Conservation (phyloP, 2,797 vertebrate genomes). For the Lutjanus campechanus region DNA sequence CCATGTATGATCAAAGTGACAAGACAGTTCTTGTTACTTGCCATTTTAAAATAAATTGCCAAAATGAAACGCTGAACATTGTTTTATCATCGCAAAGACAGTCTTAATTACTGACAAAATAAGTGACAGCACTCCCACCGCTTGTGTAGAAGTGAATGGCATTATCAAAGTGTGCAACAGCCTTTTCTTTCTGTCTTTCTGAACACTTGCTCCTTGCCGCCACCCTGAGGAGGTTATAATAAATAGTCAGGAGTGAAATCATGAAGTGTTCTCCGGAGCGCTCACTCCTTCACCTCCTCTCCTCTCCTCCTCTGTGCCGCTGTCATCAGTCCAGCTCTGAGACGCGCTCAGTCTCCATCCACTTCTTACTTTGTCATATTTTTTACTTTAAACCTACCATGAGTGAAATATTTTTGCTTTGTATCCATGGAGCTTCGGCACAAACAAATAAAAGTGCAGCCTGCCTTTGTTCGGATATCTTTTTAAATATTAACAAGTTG, state of each 20-base stretch:
- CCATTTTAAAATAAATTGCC: too few species aligned
- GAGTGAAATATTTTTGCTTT: slow-evolving; percentile 30
- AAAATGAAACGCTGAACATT: too few species aligned
- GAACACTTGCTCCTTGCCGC: slow-evolving; percentile 53
- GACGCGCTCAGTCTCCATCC: neutral
- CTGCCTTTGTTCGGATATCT: slow-evolving; percentile 76
- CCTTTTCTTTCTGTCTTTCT: neutral
- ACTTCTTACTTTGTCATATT: slow-evolving; percentile 2
- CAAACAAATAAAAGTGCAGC: slow-evolving; percentile 43
- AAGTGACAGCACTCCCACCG: too few species aligned
- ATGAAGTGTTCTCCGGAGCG: slow-evolving; percentile 50
- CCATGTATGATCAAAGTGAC: too few species aligned
- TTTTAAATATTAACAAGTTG: slow-evolving; percentile 83
- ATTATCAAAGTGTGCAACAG: neutral
- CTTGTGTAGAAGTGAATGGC: neutral
- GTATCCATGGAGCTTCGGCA: neutral
- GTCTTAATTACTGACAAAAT: too few species aligned
- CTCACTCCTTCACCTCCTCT: slow-evolving; percentile 54
- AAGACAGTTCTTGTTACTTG: too few species aligned
- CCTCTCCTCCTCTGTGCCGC: slow-evolving; percentile 35
- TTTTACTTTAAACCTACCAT: neutral
- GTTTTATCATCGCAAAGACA: too few species aligned
- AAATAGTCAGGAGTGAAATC: slow-evolving; percentile 20
- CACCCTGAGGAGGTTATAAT: slow-evolving; percentile 55
- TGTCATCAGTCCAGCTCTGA: slow-evolving; percentile 29